Conservation (phyloP, 2,113 vertebrate species). For the Acrocephalus arundinaceus region DNA sequence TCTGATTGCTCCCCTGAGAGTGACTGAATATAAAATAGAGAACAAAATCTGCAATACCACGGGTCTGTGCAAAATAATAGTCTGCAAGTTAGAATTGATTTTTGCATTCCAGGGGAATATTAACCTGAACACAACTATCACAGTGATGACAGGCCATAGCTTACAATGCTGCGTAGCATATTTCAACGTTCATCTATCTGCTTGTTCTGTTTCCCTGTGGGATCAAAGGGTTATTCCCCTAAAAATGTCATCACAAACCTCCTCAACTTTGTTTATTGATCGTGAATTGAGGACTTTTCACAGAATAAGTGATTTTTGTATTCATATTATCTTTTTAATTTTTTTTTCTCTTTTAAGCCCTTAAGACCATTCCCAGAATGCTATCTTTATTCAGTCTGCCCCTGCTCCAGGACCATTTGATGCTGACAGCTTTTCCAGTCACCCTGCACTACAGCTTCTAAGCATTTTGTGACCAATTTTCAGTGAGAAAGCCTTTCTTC, state of each 20-base stretch:
- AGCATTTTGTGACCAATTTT: neutral
- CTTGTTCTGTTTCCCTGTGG: neutral
- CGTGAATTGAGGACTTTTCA: neutral
- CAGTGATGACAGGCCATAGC: neutral
- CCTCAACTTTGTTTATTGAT: neutral
- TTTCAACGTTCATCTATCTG: neutral
- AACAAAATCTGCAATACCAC: neutral
- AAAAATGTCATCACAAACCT: neutral
- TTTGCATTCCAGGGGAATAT: slow-evolving; percentile 26
- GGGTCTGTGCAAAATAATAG: neutral
- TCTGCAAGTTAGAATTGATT: slow-evolving; percentile 34
- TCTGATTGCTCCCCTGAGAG: slow-evolving; percentile 1
- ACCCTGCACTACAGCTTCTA: neutral
- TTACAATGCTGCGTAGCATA: neutral
- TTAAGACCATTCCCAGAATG: neutral
- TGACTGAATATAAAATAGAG: neutral
- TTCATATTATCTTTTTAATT: fast-evolving
- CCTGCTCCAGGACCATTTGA: neutral
- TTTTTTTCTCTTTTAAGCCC: neutral
- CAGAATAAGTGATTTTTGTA: neutral
- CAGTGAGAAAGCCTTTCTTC: neutral
- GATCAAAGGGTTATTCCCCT: neutral
- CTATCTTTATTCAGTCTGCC: neutral
- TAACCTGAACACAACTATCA: neutral
- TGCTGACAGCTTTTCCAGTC: neutral